Evolutionary conservation across 2,888 invertebrate species (phyloP), one percentile per base, ranked within the genome.

Genomic region (Hirtodrosophila duncani): DNA sequence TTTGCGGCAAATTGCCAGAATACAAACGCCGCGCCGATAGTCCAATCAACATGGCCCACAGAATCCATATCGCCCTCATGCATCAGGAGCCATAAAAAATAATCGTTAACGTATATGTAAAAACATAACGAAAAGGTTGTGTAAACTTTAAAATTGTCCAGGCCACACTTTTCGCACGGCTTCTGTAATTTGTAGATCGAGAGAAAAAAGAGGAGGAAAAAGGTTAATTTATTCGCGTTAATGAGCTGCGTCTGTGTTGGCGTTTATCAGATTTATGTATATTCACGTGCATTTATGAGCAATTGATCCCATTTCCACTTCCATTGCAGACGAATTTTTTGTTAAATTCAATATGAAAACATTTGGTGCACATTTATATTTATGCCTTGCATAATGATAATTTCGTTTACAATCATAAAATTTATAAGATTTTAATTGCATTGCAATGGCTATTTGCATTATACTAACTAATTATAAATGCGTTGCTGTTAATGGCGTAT

Each of bases 361-460:
- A 71, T 71, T 79, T 79, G 61, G 50, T 41, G 38, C 37, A 51
- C 72, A 56, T 45, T 66, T 46, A 36, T 29, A 45, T 37, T 69
- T 56, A 43, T 57, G 56, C 33, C 17, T 33, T 50, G 56, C 49
- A 57, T 63, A 78, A 79, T 79, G 51, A 67, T 62, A 61, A 52
- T 64, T 57, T 31, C 8, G 43, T 44, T 45, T 44, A 48, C 37
- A 30, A 45, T 30, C 49, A 46, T 39, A 52, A 45, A 61, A 80
- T 80, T 77, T 59, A 72, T 80, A 71, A 60, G 42, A 56, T 70
- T 68, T 77, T 72, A 77, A 80, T 77, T 72, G 80, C 66, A 61
- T 59, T 44, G 45, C 51, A 59, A 48, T 77, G 62, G 61, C 64
- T 53, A 44, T 64, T 71, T 56, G n/a, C 51, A 67, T 68, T 71